Percentiles rank a stretch among this genome's conserved stretches.
Evolutionary conservation across 1,140 invertebrate species (phyloP).

Genomic region (Drosophila equinoxialis): DNA sequence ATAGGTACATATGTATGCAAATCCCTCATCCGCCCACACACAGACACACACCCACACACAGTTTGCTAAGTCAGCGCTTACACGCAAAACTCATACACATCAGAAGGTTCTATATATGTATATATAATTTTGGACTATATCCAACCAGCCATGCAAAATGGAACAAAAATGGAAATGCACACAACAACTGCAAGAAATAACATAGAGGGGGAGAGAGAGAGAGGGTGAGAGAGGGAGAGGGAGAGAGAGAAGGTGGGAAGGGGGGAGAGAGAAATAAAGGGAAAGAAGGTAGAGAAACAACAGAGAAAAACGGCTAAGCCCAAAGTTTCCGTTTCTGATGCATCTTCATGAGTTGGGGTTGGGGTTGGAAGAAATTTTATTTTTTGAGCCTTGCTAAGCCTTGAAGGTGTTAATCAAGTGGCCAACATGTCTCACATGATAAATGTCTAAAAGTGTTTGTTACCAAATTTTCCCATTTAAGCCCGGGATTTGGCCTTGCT

Average conservation of each 20-base stretch:
- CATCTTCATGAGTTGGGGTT: constrained; percentile 4
- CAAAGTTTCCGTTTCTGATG: constrained; percentile 9
- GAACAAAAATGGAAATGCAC: constrained; percentile 62
- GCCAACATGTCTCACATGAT: constrained; percentile 63
- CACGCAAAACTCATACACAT: constrained; percentile 46
- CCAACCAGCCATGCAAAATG: constrained; percentile 71
- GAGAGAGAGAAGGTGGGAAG: not conserved
- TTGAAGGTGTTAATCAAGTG: constrained; percentile 73
- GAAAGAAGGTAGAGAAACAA: constrained; percentile 11
- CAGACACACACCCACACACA: constrained; percentile 28
- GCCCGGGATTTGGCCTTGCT: not conserved
- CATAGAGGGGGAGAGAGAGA: not conserved
- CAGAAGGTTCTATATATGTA: constrained; percentile 16
- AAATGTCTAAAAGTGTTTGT: constrained; percentile 45
- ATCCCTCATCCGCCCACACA: constrained; percentile 17
- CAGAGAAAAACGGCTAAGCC: not conserved
- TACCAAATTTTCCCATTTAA: not conserved
- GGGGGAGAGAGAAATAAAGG: not conserved
- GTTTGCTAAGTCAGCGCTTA: constrained; percentile 56
- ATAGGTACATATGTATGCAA: constrained; percentile 4
- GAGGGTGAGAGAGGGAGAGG: not conserved
- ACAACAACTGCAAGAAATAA: constrained; percentile 41
- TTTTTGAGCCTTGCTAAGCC: constrained; percentile 31
- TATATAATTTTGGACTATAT: constrained; percentile 40
- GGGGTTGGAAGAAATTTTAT: constrained; percentile 42